These are phyloP conservation scores for Chaetodon trifasciatus DNA, from an alignment of 2,797 vertebrate species.

Conservation along the genomic window DNA sequence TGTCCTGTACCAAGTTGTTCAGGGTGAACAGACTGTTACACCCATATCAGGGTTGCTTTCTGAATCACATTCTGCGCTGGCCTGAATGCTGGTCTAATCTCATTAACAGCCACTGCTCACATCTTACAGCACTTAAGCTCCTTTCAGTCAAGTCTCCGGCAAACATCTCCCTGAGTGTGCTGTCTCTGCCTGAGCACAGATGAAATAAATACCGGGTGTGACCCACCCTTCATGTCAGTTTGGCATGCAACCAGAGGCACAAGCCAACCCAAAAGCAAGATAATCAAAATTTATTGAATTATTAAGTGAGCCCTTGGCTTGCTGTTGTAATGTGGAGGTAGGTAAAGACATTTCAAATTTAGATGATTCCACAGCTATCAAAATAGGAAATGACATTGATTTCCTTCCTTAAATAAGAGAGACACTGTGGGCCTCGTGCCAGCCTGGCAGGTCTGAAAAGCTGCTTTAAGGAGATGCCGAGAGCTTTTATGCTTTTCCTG, in stretches of 20 bases:
- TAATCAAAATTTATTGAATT: slow-evolving; percentile 61
- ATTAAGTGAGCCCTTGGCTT: slow-evolving; percentile 41
- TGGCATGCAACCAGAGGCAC: slow-evolving; percentile 19
- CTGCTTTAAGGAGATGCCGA: slow-evolving; percentile 35
- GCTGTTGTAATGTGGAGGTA: slow-evolving; percentile 17
- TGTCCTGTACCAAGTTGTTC: slow-evolving; percentile 28
- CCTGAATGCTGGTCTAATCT: slow-evolving; percentile 81
- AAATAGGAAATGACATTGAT: slow-evolving; percentile 47
- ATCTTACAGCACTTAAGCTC: slow-evolving; percentile 81
- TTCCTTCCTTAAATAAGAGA: slow-evolving; percentile 34
- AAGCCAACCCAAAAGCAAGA: slow-evolving; percentile 41
- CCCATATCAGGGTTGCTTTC: slow-evolving; percentile 67
- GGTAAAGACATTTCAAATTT: slow-evolving; percentile 39
- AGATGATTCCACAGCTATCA: slow-evolving; percentile 33
- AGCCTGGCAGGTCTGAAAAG: slow-evolving; percentile 23
- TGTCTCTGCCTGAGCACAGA: slow-evolving; percentile 48
- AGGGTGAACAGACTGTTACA: slow-evolving; percentile 39
- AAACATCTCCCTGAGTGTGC: slow-evolving; percentile 72
- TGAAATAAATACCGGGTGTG: slow-evolving; percentile 58
- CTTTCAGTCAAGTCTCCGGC: slow-evolving; percentile 80
- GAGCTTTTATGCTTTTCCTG: slow-evolving; percentile 46
- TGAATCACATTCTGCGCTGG: slow-evolving; percentile 75
- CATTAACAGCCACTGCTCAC: slow-evolving; percentile 83
- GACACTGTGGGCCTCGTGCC: neutral
- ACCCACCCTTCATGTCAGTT: slow-evolving; percentile 45